Conservation (phyloP, 1,140 invertebrate species). For the Antheraea mylitta region DNA sequence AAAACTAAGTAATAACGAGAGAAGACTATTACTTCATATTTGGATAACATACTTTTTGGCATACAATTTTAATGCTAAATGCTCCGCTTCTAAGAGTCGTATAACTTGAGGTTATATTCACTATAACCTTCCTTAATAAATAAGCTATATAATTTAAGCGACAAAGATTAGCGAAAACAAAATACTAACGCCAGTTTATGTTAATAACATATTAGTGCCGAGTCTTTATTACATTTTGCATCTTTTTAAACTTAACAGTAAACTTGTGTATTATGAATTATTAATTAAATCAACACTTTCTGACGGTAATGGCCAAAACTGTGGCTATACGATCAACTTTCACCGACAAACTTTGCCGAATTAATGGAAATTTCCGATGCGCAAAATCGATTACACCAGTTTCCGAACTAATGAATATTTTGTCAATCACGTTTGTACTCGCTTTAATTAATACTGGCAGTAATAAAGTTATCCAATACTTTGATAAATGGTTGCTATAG, state of each 20-base stretch:
- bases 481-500: background rate
- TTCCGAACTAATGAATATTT: conserved; percentile 3
- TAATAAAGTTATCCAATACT: background rate
- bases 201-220: no score
- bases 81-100: no score
- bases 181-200: no score
- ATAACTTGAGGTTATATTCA: no score
- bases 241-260: background rate
- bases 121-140: no score
- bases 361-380: conserved; percentile 7
- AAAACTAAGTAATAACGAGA: no score
- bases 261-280: background rate
- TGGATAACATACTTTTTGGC: no score
- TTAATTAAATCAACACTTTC: conserved; percentile 3
- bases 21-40: no score
- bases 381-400: conserved; percentile 6
- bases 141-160: no score
- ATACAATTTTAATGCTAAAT: no score
- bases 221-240: no score
- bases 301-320: background rate
- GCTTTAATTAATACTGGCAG: background rate
- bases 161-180: no score
- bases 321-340: conserved; percentile 1
- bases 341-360: conserved; percentile 7
- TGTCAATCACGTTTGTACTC: conserved; percentile 1